Evolutionary conservation across 2,797 vertebrate species (phyloP), one percentile per base, ranked within the genome.

Genomic region (Strix occidentalis): DNA sequence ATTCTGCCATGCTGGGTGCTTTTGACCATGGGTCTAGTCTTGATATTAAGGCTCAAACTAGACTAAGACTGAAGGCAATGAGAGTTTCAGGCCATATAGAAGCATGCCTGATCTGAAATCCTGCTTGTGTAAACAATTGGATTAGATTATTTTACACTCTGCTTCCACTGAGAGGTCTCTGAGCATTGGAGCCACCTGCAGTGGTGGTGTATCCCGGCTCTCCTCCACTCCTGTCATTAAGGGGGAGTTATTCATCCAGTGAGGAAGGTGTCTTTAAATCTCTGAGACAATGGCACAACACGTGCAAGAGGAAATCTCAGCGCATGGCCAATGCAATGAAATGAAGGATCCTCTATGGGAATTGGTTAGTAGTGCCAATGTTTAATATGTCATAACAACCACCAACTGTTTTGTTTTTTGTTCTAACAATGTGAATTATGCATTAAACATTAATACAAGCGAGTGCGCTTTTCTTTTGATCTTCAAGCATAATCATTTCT

Each of bases 391-490:
- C 82, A 31, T 96, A 95, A 97, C 89, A 97, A 89, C 89, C 58
- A 87, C 90, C 8, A 0, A 91, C 71, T 96, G 90, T 87, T 96
- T 89, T 93, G 91, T 25, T 87, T 97, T 95, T 96, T 95, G 78
- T 96, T 93, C 91, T 93, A 86, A 93, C 92, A 95, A 90, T 93
- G 94, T 95, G 94, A 93, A 93, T 95, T 96, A 95, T 90, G 82
- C 94, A 96, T 96, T 97, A 96, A 97, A 96, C 95, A 84, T 96
- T 97, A 93, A 94, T 95, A 96, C 64, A 89, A 97, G 96, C 25
- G 9, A 96, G 85, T 94, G 70, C 95, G 90, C 90, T 94, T 94
- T 91, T 94, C 93, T 95, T 96, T 97, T 95, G 79, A 96, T 97
- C 92, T 94, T 94, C 75, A 91, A 87, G 91, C 76, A 57, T 96